These are phyloP conservation scores for Thalassoma bifasciatum DNA, from an alignment of 2,113 vertebrate species.

Conservation along the genomic window DNA sequence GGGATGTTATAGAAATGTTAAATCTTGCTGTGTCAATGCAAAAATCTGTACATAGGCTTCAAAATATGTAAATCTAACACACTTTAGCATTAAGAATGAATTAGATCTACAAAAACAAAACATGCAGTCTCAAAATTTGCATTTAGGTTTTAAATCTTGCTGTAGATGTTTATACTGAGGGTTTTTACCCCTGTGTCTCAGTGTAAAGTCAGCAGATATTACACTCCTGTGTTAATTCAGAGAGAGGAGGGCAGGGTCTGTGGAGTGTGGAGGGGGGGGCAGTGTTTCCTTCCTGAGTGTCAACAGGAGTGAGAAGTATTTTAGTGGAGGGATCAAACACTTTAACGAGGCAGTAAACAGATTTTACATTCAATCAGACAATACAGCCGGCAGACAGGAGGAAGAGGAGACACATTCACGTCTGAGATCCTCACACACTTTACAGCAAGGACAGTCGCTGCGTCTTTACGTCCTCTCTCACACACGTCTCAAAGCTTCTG, in stretches of 20 bases:
- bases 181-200: no score
- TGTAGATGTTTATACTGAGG: no score
- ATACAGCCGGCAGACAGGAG: constrained; percentile 43
- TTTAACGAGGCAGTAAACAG: constrained; percentile 53
- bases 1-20: no score
- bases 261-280: background rate
- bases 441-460: background rate
- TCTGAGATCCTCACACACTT: background rate
- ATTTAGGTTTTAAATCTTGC: no score
- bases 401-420: constrained; percentile 8
- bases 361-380: constrained; percentile 48
- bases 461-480: background rate
- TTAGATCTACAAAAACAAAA: no score
- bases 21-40: no score
- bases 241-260: background rate
- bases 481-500: no score
- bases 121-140: no score
- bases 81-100: no score
- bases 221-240: constrained; percentile 38
- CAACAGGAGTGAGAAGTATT: constrained; percentile 44
- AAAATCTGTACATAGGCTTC: no score
- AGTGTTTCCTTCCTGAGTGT: constrained; percentile 51
- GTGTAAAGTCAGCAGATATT: background rate
- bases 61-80: no score
- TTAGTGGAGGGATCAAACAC: constrained; percentile 61